Evolutionary conservation across 2,113 vertebrate genomes (phyloP).

Genomic region (Pristiophorus japonicus): DNA sequence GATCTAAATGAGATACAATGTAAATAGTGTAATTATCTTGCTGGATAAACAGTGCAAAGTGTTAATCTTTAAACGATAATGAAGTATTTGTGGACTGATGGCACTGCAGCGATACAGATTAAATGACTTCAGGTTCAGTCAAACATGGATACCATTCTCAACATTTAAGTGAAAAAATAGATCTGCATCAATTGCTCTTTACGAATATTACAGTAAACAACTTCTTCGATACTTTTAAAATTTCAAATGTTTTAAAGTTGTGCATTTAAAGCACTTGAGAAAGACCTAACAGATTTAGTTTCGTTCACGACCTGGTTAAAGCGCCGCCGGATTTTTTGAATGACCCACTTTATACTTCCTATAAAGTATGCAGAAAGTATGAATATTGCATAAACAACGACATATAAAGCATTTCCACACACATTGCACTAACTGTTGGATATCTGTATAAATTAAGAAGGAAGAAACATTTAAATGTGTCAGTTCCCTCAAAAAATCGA

Average conservation of each 20-base stretch:
- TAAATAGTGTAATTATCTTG: conserved; percentile 60
- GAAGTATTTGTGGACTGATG: not conserved
- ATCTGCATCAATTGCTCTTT: not conserved
- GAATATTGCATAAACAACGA: not conserved
- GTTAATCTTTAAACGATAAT: not conserved
- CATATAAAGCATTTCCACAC: not conserved
- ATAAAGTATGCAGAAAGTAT: not conserved
- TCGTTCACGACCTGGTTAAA: not conserved
- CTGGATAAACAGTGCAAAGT: conserved; percentile 48
- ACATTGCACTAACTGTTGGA: not conserved
- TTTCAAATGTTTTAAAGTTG: not conserved
- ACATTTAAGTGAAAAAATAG: not conserved
- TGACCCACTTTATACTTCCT: not conserved
- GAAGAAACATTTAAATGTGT: not conserved
- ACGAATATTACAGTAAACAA: too few species aligned
- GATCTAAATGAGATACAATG: conserved; percentile 50
- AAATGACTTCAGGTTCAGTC: not conserved
- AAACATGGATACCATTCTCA: not conserved
- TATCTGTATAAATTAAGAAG: not conserved
- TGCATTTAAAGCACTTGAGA: not conserved
- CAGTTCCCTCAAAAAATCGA: not conserved
- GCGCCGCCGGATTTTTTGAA: not conserved
- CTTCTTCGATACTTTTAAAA: not conserved
- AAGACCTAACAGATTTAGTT: not conserved
- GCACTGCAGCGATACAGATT: not conserved